Evolutionary conservation across 2,888 invertebrate species (phyloP), one percentile per base, ranked within the genome.

Genomic region (Agrotis exclamationis): DNA sequence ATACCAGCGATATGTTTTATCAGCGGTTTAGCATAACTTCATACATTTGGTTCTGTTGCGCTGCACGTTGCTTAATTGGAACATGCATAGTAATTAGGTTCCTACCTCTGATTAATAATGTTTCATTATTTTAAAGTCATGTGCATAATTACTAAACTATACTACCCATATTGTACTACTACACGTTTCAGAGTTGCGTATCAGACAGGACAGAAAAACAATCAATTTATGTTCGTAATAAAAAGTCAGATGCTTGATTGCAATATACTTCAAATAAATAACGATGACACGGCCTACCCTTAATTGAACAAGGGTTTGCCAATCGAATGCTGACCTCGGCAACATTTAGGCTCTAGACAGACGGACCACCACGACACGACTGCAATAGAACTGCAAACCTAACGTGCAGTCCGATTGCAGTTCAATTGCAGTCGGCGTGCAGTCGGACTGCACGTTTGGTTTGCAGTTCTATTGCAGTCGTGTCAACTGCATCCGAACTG

Each of bases 1-100:
- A 54, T 84, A 67, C 67, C 56, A 11, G 50, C 33, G 20, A 69
- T 68, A 62, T 69, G 45, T 63, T 58, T 67, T 54, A 57, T 62
- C 54, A 22, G 13, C 2, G 14, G 70, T 45, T 45, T 57, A 71
- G 16, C 20, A n/a, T 57, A 76, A 39, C 28, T 20, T 39, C n/a
- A 11, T 71, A 44, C 22, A 13, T 74, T 50, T 22, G 18, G 9
- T 57, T 45, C 45, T 11, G 24, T 71, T 59, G 70, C 22, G 50
- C 20, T 58, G 24, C 20, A 58, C 18, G 22, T 58, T 57, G 58
- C 20, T 24, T 67, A 57, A 66, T 57, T 20, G 24, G 56, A 66
- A 45, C 50, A 45, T 57, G 56, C n/a, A n/a, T n/a, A n/a, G n/a
- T n/a, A n/a, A n/a, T n/a, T 33, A 72, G 33, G 33, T 28, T 28